Evolutionary conservation across 2,797 vertebrate genomes (phyloP), one percentile per base, ranked within the genome.

Genomic region (Hypotaenidia okinawae): DNA sequence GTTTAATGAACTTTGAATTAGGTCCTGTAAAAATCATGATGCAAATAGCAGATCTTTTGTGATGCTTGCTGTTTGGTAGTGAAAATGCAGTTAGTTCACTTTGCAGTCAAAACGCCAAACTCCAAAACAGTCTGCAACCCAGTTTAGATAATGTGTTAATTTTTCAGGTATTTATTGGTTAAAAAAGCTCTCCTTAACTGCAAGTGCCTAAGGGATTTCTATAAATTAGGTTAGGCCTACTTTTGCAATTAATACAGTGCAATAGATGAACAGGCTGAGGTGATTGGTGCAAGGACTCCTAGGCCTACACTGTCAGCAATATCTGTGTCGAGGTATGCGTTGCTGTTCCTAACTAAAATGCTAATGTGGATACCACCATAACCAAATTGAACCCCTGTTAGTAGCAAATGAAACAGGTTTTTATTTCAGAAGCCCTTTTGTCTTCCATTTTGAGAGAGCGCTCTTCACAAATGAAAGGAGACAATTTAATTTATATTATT

Each of bases 171-270:
- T 85, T 8, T 18, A 39, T 66, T 87, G 66, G 21, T 73, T 82
- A 12, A 66, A 14, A 54, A 55, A 37, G 4, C 9, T 37, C 33
- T 35, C 37, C 55, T 52, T 49, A 33, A 51, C 45, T 55, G 28
- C 8, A 23, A 39, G 24, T 35, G 54, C 33, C 54, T 45, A 7
- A 10, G 14, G 54, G 11, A 4, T 22, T 91, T 43, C 14, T 32
- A 57, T 54, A 62, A 54, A 72, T 55, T 37, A 47, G 11, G 0
- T 2, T 39, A 1, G 16, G 28, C 43, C 41, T 73, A 4, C 1
- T 0, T 16, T 24, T 68, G n/a, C 3, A 6, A 73, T 45, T 39
- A 30, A 23, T 19, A 22, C 0, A 3, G 13, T 23, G 52, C 23
- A 51, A 59, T 2, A 51, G 51, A 30, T 30, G 41, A 91, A 63